Base-by-base conservation (phyloP, 1,140 invertebrate genomes). In the Caerostris extrusa region DNA sequence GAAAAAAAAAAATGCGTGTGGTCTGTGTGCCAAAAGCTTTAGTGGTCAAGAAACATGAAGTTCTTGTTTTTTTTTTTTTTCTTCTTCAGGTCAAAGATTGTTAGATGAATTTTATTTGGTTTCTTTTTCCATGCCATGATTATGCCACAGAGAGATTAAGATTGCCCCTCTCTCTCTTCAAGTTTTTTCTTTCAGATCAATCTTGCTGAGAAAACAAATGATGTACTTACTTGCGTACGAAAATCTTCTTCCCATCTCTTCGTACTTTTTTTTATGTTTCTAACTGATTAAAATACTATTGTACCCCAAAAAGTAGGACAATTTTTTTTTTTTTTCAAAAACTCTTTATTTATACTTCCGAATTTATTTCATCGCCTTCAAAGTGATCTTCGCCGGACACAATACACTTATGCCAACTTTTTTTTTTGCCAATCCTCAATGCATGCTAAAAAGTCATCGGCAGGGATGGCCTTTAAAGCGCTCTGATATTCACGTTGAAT, bases 191-290 rank as follows among this genome's bases (percentile, higher is more conserved):
- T 77, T 77, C 2, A 34, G 71, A 77, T 77, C 71, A 77, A 53
- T 77, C 71, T 77, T 53, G 71, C 71, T 77, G 71, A 77, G 53
- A 77, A 77, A 77, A 77, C 71, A 77, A 77, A 77, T 77, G 71
- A 77, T 77, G 34, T 77, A 77, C 71, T 77, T 77, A 53, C 19
- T 77, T 77, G 71, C 8, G 71, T 50, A 34, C 34, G 71, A 77
- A 77, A 77, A 34, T 53, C 71, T 12, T 10, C 34, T 3, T 50
- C 34, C 3, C 53, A 34, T 34, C 34, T 34, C 34, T 34, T 34
- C 34, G 34, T 34, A 34, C 34, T 34, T 34, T 34, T 34, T 34
- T 34, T 34, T 34, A 34, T 34, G 34, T 34, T 34, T 34, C 34
- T 34, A 34, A 34, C 34, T 34, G 34, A 34, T 34, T 34, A 34